Evolutionary conservation across 2,797 vertebrate genomes (phyloP).

Genomic region (Enteromius mattozi): DNA sequence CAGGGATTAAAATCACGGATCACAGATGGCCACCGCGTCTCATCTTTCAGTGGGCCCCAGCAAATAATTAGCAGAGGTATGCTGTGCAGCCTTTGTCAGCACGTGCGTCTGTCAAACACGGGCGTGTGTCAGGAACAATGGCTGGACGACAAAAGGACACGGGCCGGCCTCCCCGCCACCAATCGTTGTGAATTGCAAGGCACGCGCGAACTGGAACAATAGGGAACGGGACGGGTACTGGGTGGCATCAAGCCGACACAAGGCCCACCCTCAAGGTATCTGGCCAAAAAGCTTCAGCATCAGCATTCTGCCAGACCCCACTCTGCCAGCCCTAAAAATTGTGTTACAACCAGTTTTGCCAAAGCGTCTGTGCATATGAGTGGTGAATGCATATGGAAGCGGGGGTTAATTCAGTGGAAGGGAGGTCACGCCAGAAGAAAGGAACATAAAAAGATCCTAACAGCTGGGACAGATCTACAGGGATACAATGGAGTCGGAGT

Average conservation of each 20-base stretch:
- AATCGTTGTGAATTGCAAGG: slow-evolving; percentile 73
- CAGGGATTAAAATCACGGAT: slow-evolving; percentile 75
- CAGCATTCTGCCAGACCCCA: slow-evolving; percentile 51
- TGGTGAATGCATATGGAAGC: slow-evolving; percentile 23
- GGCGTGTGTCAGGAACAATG: slow-evolving; percentile 82
- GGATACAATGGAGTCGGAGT: slow-evolving; percentile 59
- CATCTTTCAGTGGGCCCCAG: slow-evolving; percentile 74
- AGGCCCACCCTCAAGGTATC: slow-evolving; percentile 49
- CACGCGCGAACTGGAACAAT: slow-evolving; percentile 83
- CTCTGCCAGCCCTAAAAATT: slow-evolving; percentile 32
- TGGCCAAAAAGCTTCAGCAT: slow-evolving; percentile 64
- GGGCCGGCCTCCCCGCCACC: slow-evolving; percentile 59
- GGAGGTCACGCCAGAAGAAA: slow-evolving; percentile 65
- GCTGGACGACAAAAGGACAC: slow-evolving; percentile 73
- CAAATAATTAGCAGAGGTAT: slow-evolving; percentile 80
- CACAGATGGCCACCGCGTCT: slow-evolving; percentile 83
- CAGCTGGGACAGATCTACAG: slow-evolving; percentile 79
- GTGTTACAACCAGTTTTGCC: slow-evolving; percentile 10
- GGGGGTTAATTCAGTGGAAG: slow-evolving; percentile 56
- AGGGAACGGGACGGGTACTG: slow-evolving; percentile 47
- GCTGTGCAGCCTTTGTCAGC: slow-evolving; percentile 74
- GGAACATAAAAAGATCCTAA: slow-evolving; percentile 72
- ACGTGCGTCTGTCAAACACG: slow-evolving; percentile 79
- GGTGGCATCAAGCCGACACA: slow-evolving; percentile 59
- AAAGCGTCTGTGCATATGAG: slow-evolving; percentile 53